Evolutionary conservation across 2,888 invertebrate species (phyloP).

Genomic region (Diaphora mendica): DNA sequence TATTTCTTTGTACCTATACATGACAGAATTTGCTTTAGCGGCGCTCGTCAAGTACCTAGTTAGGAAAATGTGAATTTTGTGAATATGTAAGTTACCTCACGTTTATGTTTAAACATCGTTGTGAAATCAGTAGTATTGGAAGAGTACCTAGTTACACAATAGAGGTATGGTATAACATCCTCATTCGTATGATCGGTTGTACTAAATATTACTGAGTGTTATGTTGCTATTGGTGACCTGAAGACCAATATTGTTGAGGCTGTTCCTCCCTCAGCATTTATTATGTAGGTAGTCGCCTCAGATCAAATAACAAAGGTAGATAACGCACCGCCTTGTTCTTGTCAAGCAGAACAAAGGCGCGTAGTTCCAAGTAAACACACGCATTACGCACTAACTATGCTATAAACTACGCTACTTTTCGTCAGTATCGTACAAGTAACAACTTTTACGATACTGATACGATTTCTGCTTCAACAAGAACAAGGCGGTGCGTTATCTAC

Average conservation of each 20-base stretch:
- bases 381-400: no score
- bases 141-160: slow-evolving; percentile 17
- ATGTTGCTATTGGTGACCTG: slow-evolving; percentile 27
- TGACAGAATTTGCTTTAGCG: slow-evolving; percentile 46
- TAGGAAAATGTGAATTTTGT: slow-evolving; percentile 40
- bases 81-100: slow-evolving; percentile 46
- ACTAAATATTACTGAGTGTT: slow-evolving; percentile 12
- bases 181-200: slow-evolving; percentile 20
- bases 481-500: no score
- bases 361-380: no score
- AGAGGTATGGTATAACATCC: slow-evolving; percentile 21
- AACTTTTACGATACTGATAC: no score
- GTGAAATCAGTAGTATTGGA: slow-evolving; percentile 23
- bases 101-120: slow-evolving; percentile 39
- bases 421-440: no score
- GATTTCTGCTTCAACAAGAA: no score
- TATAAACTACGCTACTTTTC: no score
- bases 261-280: slow-evolving; percentile 18
- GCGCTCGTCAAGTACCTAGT: slow-evolving; percentile 48
- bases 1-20: slow-evolving; percentile 31
- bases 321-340: no score
- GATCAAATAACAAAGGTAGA: no score
- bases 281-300: slow-evolving; percentile 24
- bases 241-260: slow-evolving; percentile 42
- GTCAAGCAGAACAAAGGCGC: no score